Percentiles rank a stretch among this genome's conserved stretches.
Conservation (phyloP, 2,797 vertebrate species). For the Margarornis squamiger region DNA sequence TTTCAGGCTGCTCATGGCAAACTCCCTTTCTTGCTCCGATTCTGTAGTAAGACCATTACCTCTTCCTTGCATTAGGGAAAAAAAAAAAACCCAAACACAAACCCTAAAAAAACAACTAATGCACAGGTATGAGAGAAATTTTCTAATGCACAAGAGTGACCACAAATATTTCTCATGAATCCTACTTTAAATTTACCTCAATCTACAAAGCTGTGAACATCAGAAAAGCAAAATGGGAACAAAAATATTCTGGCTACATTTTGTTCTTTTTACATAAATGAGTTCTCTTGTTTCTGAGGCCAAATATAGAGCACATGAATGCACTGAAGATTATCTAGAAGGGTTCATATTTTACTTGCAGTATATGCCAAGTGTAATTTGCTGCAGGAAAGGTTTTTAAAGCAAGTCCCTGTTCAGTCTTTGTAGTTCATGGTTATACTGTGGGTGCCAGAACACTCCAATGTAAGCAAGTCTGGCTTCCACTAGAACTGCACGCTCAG, state of each 20-base stretch:
- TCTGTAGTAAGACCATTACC: background rate
- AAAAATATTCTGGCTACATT: background rate
- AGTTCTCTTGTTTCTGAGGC: background rate
- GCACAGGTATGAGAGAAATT: background rate
- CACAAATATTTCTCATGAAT: background rate
- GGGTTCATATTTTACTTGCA: slow-evolving; percentile 7
- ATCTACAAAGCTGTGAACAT: background rate
- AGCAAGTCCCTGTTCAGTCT: background rate
- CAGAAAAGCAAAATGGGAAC: background rate
- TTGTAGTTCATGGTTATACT: background rate
- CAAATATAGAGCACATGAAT: slow-evolving; percentile 11
- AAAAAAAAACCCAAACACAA: too few species aligned
- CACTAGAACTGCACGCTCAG: background rate
- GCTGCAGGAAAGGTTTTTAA: slow-evolving; percentile 3
- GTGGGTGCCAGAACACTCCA: background rate
- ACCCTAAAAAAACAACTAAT: background rate
- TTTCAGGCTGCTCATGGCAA: background rate
- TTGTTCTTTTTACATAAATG: slow-evolving; percentile 8
- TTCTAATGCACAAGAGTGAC: background rate
- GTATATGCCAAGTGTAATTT: background rate
- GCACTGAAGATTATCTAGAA: background rate
- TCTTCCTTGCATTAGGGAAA: background rate
- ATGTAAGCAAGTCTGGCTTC: background rate
- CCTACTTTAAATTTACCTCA: background rate
- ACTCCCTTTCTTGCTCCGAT: background rate